Base-by-base conservation (phyloP, 2,797 vertebrate species). In the Florisuga fusca region DNA sequence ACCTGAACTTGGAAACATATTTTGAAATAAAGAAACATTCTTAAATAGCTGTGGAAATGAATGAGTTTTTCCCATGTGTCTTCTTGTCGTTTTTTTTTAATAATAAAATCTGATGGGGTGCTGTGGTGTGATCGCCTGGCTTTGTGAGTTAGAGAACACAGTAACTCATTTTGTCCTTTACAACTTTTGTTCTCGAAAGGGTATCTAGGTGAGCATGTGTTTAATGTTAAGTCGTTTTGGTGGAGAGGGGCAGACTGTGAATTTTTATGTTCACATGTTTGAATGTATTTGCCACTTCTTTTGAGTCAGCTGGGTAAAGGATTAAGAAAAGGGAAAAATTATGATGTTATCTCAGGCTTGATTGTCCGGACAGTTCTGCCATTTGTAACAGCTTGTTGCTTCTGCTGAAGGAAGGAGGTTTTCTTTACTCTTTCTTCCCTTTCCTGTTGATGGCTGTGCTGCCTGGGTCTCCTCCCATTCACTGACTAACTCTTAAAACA, bases 391-490 rank as follows among this genome's bases (percentile, higher is more conserved):
- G 50, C 72, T 68, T 51, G 33, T 67, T 85, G 58, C 54, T 90
- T 8, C 15, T 85, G 64, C 41, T 74, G 72, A 66, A 86, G 87
- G 84, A 92, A 75, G 72, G 71, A 93, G 54, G 58, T 90, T 91
- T 78, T 84, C 41, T 86, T 79, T 61, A 45, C 89, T 12, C 31
- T 89, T 84, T 86, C 80, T 96, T 94, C 79, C 83, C 34, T 81
- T 96, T 94, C 73, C 87, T 95, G 87, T 94, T 88, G 55, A 43
- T 67, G 46, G 12, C 62, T 64, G n/a, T 75, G 73, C 71, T 90
- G 38, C 27, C 63, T 2, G 33, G 25, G 75, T 92, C 87, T 79
- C 84, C 81, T 90, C 81, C 79, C 71, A 29, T 81, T 31, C 22
- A 25, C 36, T 61, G 33, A 20, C 55, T 68, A 50, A 43, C 69